Base-by-base conservation (phyloP, 2,113 vertebrate species). In the Lasiurus cinereus region DNA sequence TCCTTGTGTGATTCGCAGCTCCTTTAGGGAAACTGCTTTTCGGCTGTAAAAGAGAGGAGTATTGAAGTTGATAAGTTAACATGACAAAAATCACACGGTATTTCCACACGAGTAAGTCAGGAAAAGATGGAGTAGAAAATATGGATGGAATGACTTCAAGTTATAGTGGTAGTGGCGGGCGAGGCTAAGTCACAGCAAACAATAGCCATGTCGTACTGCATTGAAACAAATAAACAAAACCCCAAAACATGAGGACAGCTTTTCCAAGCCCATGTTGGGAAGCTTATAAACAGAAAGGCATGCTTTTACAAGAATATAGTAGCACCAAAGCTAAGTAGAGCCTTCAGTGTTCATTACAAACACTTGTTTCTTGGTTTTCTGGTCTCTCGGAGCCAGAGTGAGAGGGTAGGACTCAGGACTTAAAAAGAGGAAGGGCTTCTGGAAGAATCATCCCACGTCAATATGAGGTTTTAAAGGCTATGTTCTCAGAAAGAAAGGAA, bases 91-190 rank as follows among this genome's bases (percentile, higher is more conserved):
- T 70, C 59, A 46, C 12, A 64, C 31, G 56, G 59, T 52, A 50
- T 67, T 95, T 83, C 43, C 70, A 70, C 31, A 19, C 15, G 15
- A 54, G 7, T 73, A 5, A 56, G 29, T 88, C 19, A 76, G 70
- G 52, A 83, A 74, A 84, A 72, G 77, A 72, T 39, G 18, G 85
- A 73, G 11, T 33, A 66, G 62, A 43, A 91, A 88, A 82, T 66
- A 16, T 6, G 19, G 77, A 8, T 72, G 29, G 4, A 84, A 54
- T 5, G 16, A 67, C 0, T 33, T 72, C 8, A 24, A 14, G 73
- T 76, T 56, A 72, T 31, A 59, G 9, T 22, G 21, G 4, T 11
- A n/a, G 10, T 16, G 29, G 19, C 39, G 50, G 48, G 6, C 0
- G n/a, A 76, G 36, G 5, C n/a, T 52, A 91, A 52, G 33, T 79